Base-by-base conservation (phyloP, 2,797 vertebrate species). In the Anomalospiza imberbis region DNA sequence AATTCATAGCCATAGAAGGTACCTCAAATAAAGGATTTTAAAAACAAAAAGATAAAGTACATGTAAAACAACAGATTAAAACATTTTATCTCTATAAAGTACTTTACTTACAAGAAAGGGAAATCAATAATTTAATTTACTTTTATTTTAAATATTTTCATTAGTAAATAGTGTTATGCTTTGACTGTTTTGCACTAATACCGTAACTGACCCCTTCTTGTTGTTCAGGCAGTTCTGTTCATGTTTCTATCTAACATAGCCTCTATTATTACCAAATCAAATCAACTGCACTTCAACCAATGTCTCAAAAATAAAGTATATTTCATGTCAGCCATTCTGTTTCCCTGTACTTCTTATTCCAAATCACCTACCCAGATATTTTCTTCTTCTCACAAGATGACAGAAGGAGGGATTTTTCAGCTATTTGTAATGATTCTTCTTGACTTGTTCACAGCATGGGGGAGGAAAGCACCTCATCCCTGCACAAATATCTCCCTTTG, bases 1-100 rank as follows among this genome's bases (percentile, higher is more conserved):
- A 94, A 97, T 93, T 97, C 97, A 95, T n/a, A 95, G 81, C 67
- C 54, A 53, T 74, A 75, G 65, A 95, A 90, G 63, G 79, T 85
- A 94, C 88, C 75, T 92, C 62, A 89, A 78, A 94, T 47, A 74
- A 88, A 95, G 47, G 34, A 87, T 85, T 95, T 63, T 81, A 71
- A 71, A 77, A 94, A 82, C 48, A 68, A 93, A 96, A 93, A 89
- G 18, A 83, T 85, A 8, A 50, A 68, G 74, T 93, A 83, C 19
- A 10, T 25, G 28, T 57, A 91, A 93, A 95, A 66, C 28, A 66
- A 87, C 2, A 58, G 20, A 66, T 32, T 71, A 53, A 67, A 29
- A 68, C 7, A 34, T 91, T 94, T 88, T 70, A 57, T 78, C 63
- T 72, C 44, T 71, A 80, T 92, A 22, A 20, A 85, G 36, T 47